A percentile compares a stretch with the other conserved stretches of the same genome.
phyloP scores from a whole-genome alignment of 2,888 invertebrate species.

The Sturmia bella region DNA sequence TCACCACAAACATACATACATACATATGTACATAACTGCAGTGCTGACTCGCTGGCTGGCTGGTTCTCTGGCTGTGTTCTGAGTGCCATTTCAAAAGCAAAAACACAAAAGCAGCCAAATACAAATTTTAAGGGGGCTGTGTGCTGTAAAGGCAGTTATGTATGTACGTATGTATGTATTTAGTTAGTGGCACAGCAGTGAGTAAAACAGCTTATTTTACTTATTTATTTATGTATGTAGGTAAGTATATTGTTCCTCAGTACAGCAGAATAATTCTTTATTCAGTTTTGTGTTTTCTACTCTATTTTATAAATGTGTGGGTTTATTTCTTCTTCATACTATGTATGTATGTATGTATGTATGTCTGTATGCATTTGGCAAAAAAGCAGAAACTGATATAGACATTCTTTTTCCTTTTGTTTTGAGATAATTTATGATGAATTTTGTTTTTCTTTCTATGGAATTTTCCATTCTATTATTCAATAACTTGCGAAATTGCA shows the following conservation, averaged over 20 bases:
- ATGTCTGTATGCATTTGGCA: not conserved
- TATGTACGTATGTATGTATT: too few species aligned
- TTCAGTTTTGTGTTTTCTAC: too few species aligned
- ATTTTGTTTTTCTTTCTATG: too few species aligned
- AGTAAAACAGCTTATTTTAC: conserved; percentile 32
- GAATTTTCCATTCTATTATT: too few species aligned
- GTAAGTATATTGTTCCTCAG: conserved; percentile 8
- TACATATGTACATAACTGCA: too few species aligned
- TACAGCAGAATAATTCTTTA: conserved; percentile 40
- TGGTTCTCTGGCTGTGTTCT: conserved; percentile 52
- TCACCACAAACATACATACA: conserved; percentile 53
- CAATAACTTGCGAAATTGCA: too few species aligned
- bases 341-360: not conserved
- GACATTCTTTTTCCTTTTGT: too few species aligned
- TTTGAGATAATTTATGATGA: too few species aligned
- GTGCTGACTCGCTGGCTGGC: too few species aligned
- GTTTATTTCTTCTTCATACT: conserved; percentile 12
- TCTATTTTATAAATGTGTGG: conserved; percentile 20
- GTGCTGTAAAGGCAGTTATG: conserved; percentile 62
- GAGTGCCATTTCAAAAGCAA: conserved; percentile 31
- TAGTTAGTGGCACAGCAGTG: conserved; percentile 43
- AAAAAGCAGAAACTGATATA: too few species aligned
- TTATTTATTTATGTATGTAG: too few species aligned
- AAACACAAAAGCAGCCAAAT: conserved; percentile 12
- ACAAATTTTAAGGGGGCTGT: conserved; percentile 48